phyloP scores from a whole-genome alignment of 1,140 invertebrate genomes.

The Ericerus pela region DNA sequence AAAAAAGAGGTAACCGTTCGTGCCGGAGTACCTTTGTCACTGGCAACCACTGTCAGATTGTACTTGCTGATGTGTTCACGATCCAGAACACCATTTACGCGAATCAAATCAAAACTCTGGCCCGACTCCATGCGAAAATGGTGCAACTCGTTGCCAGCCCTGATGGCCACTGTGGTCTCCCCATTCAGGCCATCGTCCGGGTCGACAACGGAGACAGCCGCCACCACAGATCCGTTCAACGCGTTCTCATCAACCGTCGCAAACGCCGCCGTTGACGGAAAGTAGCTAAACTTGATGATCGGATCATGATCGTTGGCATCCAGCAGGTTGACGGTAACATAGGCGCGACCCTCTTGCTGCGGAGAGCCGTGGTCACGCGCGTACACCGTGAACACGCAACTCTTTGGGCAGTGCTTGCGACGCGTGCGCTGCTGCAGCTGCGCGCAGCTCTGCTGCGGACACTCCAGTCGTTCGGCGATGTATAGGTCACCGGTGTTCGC shows the following conservation, averaged over 20 bases:
- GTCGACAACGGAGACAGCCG: conserved; percentile 82
- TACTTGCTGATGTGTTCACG: conserved; percentile 83
- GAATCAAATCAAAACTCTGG: conserved; percentile 70
- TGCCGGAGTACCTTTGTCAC: conserved; percentile 70
- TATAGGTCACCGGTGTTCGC: conserved; percentile 72
- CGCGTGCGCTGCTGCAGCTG: conserved; percentile 28
- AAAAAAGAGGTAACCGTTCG: conserved; percentile 70
- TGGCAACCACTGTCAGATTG: conserved; percentile 79
- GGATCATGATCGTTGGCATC: conserved; percentile 85
- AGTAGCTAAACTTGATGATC: conserved; percentile 75
- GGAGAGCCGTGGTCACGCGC: conserved; percentile 83
- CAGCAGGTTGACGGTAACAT: conserved; percentile 83
- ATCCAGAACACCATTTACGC: conserved; percentile 82
- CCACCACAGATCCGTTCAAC: conserved; percentile 71
- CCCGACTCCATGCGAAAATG: conserved; percentile 77
- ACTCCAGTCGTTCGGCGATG: conserved; percentile 61
- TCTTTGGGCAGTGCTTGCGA: conserved; percentile 56
- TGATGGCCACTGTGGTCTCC: conserved; percentile 65
- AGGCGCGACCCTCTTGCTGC: conserved; percentile 77
- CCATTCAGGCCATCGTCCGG: conserved; percentile 80
- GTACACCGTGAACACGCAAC: conserved; percentile 86
- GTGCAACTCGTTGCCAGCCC: conserved; percentile 73
- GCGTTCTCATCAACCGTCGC: conserved; percentile 91
- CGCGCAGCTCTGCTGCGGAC: conserved; percentile 49
- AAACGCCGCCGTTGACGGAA: conserved; percentile 61